Evolutionary conservation across 2,888 invertebrate genomes (phyloP).

Genomic region (Gymnocheta viridis): DNA sequence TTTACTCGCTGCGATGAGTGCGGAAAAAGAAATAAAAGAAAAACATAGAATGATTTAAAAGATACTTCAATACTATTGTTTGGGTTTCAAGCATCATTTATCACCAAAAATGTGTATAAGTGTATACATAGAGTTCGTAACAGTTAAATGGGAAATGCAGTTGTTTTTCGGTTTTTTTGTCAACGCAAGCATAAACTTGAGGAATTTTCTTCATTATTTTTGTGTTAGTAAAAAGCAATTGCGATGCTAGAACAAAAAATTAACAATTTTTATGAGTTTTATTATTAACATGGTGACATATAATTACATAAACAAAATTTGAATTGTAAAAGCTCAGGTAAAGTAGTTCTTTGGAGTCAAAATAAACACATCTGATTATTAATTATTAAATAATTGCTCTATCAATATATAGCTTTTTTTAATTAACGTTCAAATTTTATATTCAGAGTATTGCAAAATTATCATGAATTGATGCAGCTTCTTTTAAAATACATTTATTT

Average conservation of each 20-base stretch:
- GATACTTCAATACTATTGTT: constrained; percentile 60
- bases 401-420: no score
- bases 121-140: not conserved
- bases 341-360: no score
- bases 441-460: no score
- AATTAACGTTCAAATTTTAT: no score
- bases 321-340: not conserved
- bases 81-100: constrained; percentile 65
- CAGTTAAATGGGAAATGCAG: constrained; percentile 40
- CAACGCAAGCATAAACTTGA: constrained; percentile 21
- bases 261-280: not conserved
- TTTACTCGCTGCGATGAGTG: constrained; percentile 13
- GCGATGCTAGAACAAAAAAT: not conserved
- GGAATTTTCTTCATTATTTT: not conserved
- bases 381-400: no score
- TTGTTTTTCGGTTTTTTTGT: constrained; percentile 11
- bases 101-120: constrained; percentile 43
- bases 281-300: not conserved
- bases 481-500: no score
- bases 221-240: not conserved
- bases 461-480: no score
- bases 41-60: constrained; percentile 9
- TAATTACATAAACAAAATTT: not conserved
- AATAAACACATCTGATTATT: no score
- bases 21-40: not conserved